A percentile compares a stretch with the other conserved stretches of the same genome.
Evolutionary conservation across 2,888 invertebrate species (phyloP).

Genomic region (Coenonympha glycerion): DNA sequence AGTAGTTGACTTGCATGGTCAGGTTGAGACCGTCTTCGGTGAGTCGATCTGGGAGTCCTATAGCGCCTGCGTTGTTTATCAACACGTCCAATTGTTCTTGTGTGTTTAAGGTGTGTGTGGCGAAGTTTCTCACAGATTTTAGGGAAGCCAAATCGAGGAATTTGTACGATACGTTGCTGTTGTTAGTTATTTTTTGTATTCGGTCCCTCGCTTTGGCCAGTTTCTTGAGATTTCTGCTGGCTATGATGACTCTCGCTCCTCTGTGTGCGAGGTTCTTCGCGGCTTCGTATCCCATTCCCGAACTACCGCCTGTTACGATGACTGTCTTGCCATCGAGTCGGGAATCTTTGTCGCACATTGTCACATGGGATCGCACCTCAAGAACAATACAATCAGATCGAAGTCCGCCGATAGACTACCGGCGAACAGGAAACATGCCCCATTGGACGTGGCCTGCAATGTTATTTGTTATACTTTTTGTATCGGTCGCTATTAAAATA

Average conservation of each 20-base stretch:
- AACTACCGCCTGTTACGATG: slow-evolving; percentile 60
- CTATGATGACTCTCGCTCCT: slow-evolving; percentile 70
- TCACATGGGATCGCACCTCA: slow-evolving; percentile 10
- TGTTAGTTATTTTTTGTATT: slow-evolving; percentile 50
- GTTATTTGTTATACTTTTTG: slow-evolving; percentile 30
- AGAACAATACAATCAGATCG: slow-evolving; percentile 10
- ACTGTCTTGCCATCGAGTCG: slow-evolving; percentile 56
- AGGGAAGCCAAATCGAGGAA: slow-evolving; percentile 62
- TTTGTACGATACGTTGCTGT: slow-evolving; percentile 46
- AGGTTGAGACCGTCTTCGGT: slow-evolving; percentile 80
- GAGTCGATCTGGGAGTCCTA: slow-evolving; percentile 53
- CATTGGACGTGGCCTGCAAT: slow-evolving; percentile 25
- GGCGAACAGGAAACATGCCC: slow-evolving; percentile 27
- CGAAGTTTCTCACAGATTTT: slow-evolving; percentile 72
- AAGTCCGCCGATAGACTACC: slow-evolving; percentile 26
- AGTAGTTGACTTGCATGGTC: slow-evolving; percentile 82
- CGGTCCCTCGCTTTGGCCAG: slow-evolving; percentile 49
- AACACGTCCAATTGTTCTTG: slow-evolving; percentile 68
- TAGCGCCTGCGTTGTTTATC: slow-evolving; percentile 77
- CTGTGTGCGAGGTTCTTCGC: slow-evolving; percentile 61
- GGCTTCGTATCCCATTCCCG: slow-evolving; percentile 62
- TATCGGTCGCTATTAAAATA: slow-evolving; percentile 12
- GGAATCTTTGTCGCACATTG: slow-evolving; percentile 44
- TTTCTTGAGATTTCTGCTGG: slow-evolving; percentile 68
- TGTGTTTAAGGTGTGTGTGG: slow-evolving; percentile 52